Conservation (phyloP, 2,888 invertebrate species). For the Physocephala rufipes region DNA sequence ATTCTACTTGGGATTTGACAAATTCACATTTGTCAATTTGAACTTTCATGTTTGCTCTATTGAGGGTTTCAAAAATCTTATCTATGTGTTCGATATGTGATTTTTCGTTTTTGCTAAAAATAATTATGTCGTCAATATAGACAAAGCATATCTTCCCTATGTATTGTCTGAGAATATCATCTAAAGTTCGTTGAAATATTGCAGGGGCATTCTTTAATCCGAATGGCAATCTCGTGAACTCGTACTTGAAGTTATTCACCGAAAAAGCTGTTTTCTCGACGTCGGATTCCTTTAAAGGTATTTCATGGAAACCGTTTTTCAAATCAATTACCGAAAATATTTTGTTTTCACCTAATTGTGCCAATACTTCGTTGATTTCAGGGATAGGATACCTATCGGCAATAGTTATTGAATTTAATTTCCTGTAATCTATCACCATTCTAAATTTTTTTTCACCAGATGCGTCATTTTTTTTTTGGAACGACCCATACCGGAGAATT, state of each 20-base stretch:
- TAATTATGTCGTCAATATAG: too few relatives aligned
- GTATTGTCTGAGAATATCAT: too few relatives aligned
- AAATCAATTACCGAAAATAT: constrained; percentile 18
- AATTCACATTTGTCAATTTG: constrained; percentile 30
- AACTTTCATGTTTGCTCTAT: constrained; percentile 31
- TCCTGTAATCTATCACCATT: constrained; percentile 9
- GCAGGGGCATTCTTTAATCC: too few relatives aligned
- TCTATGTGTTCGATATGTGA: constrained; percentile 29
- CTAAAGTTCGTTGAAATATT: constrained; percentile 32
- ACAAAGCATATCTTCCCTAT: too few relatives aligned
- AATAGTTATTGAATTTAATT: constrained; percentile 12
- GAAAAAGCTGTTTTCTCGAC: too few relatives aligned
- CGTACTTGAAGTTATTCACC: too few relatives aligned
- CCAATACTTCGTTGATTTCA: not conserved
- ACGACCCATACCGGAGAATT: constrained; percentile 30
- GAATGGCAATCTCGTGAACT: too few relatives aligned
- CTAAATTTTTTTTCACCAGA: constrained; percentile 3
- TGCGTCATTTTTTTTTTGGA: not conserved
- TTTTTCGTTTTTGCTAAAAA: too few relatives aligned
- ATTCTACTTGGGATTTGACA: constrained; percentile 18
- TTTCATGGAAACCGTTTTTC: not conserved
- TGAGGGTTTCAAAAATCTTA: constrained; percentile 28
- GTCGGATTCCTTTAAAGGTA: too few relatives aligned
- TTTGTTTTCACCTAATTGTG: not conserved
- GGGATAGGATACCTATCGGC: constrained; percentile 15